phyloP scores from a whole-genome alignment of 2,113 vertebrate species.

The Crocuta crocuta region DNA sequence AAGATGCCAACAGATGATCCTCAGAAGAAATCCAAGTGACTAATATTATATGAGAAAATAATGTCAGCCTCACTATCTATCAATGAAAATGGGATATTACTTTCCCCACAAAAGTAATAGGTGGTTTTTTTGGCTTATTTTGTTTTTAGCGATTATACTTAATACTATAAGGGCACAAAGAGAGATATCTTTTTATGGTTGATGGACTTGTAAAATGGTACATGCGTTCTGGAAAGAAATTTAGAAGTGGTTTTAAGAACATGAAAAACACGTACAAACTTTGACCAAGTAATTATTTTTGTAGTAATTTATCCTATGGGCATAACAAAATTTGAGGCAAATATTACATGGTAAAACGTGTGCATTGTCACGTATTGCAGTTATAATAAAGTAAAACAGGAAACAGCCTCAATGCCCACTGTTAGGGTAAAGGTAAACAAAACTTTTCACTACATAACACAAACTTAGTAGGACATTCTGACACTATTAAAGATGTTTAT shows the following conservation, averaged over 20 bases:
- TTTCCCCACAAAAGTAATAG: neutral
- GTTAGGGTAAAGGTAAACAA: neutral
- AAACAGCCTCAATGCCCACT: neutral
- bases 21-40: neutral
- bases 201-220: neutral
- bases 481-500: neutral
- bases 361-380: neutral
- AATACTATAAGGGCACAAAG: neutral
- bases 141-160: neutral
- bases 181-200: neutral
- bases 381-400: constrained; percentile 18
- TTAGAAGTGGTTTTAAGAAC: neutral
- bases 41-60: neutral
- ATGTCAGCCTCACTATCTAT: neutral
- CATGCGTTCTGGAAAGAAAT: constrained; percentile 7
- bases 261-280: neutral
- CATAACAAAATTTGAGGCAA: neutral
- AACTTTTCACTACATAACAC: neutral
- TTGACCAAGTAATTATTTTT: neutral
- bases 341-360: neutral
- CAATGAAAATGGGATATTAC: neutral
- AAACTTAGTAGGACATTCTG: neutral
- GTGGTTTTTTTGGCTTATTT: neutral
- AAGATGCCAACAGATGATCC: neutral
- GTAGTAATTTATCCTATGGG: neutral